Evolutionary conservation across 2,797 vertebrate genomes (phyloP), one percentile per base, ranked within the genome.

Genomic region (Picus viridis): DNA sequence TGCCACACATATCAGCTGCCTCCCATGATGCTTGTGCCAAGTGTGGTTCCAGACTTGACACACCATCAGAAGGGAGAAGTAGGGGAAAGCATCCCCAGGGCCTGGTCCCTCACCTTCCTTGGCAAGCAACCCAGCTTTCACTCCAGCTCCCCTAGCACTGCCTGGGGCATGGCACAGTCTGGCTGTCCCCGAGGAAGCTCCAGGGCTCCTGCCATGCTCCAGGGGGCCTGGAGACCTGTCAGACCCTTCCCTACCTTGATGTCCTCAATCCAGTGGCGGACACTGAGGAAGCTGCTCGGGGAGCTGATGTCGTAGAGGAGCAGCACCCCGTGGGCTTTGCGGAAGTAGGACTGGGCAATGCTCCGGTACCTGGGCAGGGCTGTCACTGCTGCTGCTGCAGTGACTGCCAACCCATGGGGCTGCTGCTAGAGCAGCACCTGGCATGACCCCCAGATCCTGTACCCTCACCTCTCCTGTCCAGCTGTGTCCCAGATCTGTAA

Each of bases 401-500:
- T 10, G 39, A 47, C 76, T 30, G 27, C 19, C 49, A 57, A 53
- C 30, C 72, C 2, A 2, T 0, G 1, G 30, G 18, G 13, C 30
- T 49, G 58, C 63, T 70, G 39, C 43, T 4, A 1, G 74, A 53
- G 56, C n/a, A 13, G 27, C 54, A 17, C 24, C 26, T 32, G 16
- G 56, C 29, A 16, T 3, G 24, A 51, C 41, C 8, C 12, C 49
- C 4, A 14, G 14, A 23, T 27, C 32, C 12, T 24, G 30, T 0
- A 2, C 22, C 29, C n/a, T 69, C 36, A 78, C 97, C 98, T 98
- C 95, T 98, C 98, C 93, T 98, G 98, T 12, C 98, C 97, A 2
- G 98, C 98, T 23, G 98, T 98, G 95, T 98, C 98, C 98, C 98
- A 98, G 58, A 98, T 98, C 96, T 98, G 98, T 61, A 98, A 92